phyloP scores from a whole-genome alignment of 53 echinoderm and acorn worm genomes.

The Glandiceps talaboti region DNA sequence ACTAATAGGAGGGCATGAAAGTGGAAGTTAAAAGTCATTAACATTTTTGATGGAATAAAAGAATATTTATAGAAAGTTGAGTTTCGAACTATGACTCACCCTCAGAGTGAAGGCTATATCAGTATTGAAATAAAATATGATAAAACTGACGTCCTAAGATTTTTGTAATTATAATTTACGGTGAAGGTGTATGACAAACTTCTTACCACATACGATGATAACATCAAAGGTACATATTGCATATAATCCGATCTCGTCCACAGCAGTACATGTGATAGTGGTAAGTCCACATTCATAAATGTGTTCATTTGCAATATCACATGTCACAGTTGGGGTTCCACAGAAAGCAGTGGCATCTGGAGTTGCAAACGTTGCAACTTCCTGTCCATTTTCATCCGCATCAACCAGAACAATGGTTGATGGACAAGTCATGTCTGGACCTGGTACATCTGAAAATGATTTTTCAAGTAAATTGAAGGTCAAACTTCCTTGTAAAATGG shows the following conservation, averaged over 20 bases:
- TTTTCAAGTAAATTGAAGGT: too few relatives aligned
- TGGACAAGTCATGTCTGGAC: background rate
- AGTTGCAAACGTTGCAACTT: background rate
- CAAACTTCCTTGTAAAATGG: too few relatives aligned
- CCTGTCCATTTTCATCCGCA: background rate
- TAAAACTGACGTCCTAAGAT: too few relatives aligned
- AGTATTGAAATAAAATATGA: too few relatives aligned
- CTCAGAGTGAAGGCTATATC: too few relatives aligned
- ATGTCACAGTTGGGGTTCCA: background rate
- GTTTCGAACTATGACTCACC: too few relatives aligned
- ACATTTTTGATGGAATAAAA: too few relatives aligned
- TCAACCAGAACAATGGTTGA: background rate
- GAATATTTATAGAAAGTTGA: too few relatives aligned
- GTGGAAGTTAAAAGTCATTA: too few relatives aligned
- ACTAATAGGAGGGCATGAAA: too few relatives aligned
- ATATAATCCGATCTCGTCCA: slow-evolving; percentile 11
- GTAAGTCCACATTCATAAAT: slow-evolving; percentile 4
- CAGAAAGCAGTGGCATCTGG: background rate
- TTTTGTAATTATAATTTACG: too few relatives aligned
- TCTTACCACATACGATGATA: slow-evolving; percentile 10
- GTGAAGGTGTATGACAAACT: background rate
- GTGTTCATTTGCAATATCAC: background rate
- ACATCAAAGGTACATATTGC: slow-evolving; percentile 17
- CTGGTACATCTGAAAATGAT: too few relatives aligned
- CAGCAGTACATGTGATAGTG: slow-evolving; percentile 20